These are phyloP conservation scores for Lepidostoma basale DNA, from an alignment of 1,140 invertebrate species.

Conservation along the genomic window DNA sequence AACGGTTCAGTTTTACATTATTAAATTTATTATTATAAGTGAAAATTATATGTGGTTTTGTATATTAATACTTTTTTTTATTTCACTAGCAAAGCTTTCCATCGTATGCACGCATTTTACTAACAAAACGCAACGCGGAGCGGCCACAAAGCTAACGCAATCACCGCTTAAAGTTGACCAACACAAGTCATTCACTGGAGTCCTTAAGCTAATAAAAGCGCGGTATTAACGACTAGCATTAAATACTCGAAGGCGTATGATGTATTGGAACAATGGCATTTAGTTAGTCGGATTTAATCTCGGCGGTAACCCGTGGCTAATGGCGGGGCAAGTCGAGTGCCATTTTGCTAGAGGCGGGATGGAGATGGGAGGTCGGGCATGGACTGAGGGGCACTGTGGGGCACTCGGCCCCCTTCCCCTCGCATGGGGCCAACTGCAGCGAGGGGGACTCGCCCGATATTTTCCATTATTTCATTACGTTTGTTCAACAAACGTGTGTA, in stretches of 20 bases:
- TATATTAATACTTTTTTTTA: too few species aligned
- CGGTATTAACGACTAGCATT: constrained; percentile 39
- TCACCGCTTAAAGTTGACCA: constrained; percentile 53
- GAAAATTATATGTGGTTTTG: too few species aligned
- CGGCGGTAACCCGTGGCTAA: constrained; percentile 40
- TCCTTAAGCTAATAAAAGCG: constrained; percentile 41
- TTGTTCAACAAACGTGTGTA: constrained; percentile 44
- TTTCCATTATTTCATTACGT: constrained; percentile 46
- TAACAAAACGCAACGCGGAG: neutral
- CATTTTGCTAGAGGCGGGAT: constrained; percentile 27
- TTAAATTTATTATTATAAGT: too few species aligned
- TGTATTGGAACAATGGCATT: constrained; percentile 44
- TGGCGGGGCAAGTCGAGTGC: constrained; percentile 22
- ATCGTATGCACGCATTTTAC: too few species aligned
- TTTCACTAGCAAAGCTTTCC: too few species aligned
- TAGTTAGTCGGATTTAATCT: constrained; percentile 44
- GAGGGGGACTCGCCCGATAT: constrained; percentile 34
- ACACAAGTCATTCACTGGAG: constrained; percentile 33
- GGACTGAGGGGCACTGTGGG: constrained; percentile 1
- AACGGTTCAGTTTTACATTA: too few species aligned
- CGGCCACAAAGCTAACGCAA: constrained; percentile 11
- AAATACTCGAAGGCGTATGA: constrained; percentile 43
- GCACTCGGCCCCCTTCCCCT: constrained; percentile 23
- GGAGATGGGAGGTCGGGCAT: constrained; percentile 8
- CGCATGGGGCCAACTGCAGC: neutral